phyloP scores from a whole-genome alignment of 2,888 invertebrate species.

The Machimus rusticus region DNA sequence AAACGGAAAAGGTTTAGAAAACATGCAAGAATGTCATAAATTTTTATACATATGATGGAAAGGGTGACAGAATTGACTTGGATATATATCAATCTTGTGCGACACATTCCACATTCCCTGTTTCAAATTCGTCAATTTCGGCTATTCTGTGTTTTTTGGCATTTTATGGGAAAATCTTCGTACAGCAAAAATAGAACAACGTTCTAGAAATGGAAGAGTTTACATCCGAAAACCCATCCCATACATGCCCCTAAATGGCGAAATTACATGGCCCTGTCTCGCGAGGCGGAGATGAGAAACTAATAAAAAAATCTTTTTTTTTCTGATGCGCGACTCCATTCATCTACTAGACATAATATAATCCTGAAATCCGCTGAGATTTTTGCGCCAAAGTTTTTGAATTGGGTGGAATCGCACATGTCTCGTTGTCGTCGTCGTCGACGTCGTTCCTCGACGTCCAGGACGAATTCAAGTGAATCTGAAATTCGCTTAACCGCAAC shows the following conservation, averaged over 20 bases:
- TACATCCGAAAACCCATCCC: background rate
- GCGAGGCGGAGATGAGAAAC: background rate
- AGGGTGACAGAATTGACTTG: background rate
- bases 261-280: background rate
- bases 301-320: background rate
- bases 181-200: background rate
- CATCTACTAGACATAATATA: background rate
- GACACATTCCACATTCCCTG: background rate
- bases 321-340: background rate
- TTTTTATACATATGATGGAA: background rate
- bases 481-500: slow-evolving; percentile 33
- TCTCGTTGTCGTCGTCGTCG: background rate
- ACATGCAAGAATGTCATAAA: background rate
- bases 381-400: background rate
- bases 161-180: background rate
- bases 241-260: background rate
- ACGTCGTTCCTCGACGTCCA: background rate
- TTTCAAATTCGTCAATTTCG: background rate
- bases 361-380: background rate
- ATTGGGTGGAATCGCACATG: background rate
- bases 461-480: background rate
- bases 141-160: background rate
- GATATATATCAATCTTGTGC: background rate
- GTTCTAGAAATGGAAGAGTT: background rate
- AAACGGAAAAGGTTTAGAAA: background rate